Conservation (phyloP, 2,888 invertebrate species). For the Mimumesa dahlbomi region DNA sequence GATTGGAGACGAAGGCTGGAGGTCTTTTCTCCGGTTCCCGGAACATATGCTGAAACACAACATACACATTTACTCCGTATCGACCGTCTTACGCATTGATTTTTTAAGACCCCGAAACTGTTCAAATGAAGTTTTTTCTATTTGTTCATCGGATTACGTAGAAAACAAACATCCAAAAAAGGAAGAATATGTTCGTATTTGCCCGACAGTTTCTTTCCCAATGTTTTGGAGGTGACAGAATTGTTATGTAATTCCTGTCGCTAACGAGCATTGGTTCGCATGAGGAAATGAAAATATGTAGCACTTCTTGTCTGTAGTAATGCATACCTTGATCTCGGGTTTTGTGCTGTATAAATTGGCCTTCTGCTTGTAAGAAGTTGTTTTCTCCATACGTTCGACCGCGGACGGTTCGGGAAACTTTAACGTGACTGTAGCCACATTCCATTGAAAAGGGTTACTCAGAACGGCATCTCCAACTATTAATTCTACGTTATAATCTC, state of each 20-base stretch:
- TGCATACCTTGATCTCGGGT: conserved; percentile 83
- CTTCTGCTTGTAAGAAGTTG: conserved; percentile 68
- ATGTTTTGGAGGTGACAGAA: conserved; percentile 78
- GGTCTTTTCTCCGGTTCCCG: conserved; percentile 96
- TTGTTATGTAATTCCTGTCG: conserved; percentile 62
- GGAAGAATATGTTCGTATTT: too few species aligned
- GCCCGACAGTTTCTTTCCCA: conserved; percentile 72
- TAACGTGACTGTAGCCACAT: conserved; percentile 88
- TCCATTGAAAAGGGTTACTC: conserved; percentile 94
- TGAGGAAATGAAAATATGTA: not conserved
- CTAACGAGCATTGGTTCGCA: conserved; percentile 76
- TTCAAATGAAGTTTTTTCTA: too few species aligned
- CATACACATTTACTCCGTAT: not conserved
- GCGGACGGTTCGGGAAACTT: conserved; percentile 82
- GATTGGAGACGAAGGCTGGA: conserved; percentile 91
- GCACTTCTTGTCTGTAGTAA: too few species aligned
- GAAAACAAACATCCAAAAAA: too few species aligned
- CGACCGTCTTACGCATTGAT: too few species aligned
- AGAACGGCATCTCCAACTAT: conserved; percentile 95
- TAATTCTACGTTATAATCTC: conserved; percentile 90
- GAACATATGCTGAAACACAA: conserved; percentile 88
- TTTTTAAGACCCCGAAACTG: too few species aligned
- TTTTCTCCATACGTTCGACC: conserved; percentile 68
- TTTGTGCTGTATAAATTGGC: conserved; percentile 81
- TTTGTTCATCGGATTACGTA: too few species aligned